Conservation (phyloP, 2,888 invertebrate species). For the Lycocerus yunnanus region DNA sequence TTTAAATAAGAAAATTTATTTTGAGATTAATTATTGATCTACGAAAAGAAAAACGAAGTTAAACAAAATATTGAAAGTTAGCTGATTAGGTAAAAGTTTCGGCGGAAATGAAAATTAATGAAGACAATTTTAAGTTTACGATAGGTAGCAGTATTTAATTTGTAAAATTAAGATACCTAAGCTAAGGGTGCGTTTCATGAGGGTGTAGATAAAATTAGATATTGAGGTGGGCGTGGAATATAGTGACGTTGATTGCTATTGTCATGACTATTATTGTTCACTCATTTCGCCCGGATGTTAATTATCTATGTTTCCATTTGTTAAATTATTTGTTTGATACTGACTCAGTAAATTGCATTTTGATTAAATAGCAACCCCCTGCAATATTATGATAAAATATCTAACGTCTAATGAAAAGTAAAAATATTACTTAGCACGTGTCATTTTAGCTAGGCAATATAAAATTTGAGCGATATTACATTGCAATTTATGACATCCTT, state of each 20-base stretch:
- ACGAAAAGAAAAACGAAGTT: not conserved
- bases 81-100: not conserved
- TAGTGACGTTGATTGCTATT: conserved; percentile 22
- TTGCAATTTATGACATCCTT: not conserved
- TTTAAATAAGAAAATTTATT: not conserved
- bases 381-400: not conserved
- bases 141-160: not conserved
- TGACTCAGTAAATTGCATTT: conserved; percentile 16
- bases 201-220: conserved; percentile 20
- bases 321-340: conserved; percentile 19
- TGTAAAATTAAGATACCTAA: conserved; percentile 15
- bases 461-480: conserved; percentile 5
- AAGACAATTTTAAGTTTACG: not conserved
- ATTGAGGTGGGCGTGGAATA: conserved; percentile 14
- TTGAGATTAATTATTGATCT: not conserved
- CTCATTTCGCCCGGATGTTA: conserved; percentile 24
- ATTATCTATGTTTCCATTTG: conserved; percentile 27
- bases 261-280: conserved; percentile 24
- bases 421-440: not conserved
- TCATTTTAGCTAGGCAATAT: conserved; percentile 10
- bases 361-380: conserved; percentile 17
- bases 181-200: conserved; percentile 13
- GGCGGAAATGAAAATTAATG: conserved; percentile 1
- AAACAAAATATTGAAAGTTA: not conserved
- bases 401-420: not conserved